These are phyloP conservation scores for Alloplasta piceator DNA, from an alignment of 2,888 invertebrate genomes.

Conservation along the genomic window DNA sequence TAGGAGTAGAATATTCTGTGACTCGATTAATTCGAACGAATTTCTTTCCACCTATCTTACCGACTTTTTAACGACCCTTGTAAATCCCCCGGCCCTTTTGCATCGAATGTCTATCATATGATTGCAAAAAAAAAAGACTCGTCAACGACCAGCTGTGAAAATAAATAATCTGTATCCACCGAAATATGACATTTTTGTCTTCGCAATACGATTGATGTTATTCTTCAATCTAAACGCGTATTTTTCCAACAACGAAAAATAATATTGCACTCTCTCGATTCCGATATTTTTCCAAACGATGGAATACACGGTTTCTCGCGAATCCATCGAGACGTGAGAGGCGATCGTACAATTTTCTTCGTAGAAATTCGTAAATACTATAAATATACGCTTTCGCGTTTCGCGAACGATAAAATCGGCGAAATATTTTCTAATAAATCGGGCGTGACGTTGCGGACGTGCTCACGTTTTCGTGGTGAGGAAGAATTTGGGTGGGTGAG, in stretches of 20 bases:
- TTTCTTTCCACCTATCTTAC: constrained; percentile 13
- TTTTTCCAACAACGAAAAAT: constrained; percentile 12
- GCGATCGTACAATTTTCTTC: constrained; percentile 10
- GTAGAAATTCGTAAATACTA: constrained; percentile 1
- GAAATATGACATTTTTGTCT: constrained; percentile 22
- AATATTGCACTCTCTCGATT: background rate
- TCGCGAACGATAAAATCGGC: constrained; percentile 55
- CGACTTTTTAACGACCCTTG: constrained; percentile 27
- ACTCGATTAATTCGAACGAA: constrained; percentile 43
- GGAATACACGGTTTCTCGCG: background rate
- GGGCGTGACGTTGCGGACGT: constrained; percentile 30
- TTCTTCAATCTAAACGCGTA: constrained; percentile 15
- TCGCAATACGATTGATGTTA: constrained; percentile 18
- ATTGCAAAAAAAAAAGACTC: constrained; percentile 45
- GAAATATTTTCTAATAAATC: constrained; percentile 65
- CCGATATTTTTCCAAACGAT: too few species aligned
- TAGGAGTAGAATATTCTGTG: constrained; percentile 52
- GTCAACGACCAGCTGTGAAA: constrained; percentile 59
- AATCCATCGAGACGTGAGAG: background rate
- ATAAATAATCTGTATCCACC: constrained; percentile 8
- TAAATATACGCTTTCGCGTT: constrained; percentile 19
- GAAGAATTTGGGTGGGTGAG: constrained; percentile 17
- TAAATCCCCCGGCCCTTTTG: constrained; percentile 14
- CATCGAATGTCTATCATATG: constrained; percentile 1
- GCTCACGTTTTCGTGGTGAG: constrained; percentile 14